These are phyloP conservation scores for Siniperca obscura DNA, from an alignment of 2,797 vertebrate species.

Conservation along the genomic window DNA sequence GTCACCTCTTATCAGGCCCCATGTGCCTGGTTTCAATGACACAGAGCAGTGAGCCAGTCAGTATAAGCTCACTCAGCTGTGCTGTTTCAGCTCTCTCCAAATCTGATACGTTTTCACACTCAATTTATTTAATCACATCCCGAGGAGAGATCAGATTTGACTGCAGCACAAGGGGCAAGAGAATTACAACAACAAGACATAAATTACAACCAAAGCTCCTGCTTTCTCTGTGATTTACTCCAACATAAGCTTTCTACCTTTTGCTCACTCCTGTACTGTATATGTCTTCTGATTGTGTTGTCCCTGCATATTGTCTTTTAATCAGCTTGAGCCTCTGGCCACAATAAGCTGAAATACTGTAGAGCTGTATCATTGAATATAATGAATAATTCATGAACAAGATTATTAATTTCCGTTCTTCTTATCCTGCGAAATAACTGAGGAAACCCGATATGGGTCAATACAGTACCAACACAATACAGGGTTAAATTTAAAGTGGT, in stretches of 20 bases:
- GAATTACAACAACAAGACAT: background rate
- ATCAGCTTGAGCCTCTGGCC: background rate
- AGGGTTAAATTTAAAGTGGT: too few relatives aligned
- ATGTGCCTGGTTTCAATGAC: conserved; percentile 27
- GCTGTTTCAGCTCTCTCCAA: conserved; percentile 54
- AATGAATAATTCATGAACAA: background rate
- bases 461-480: background rate
- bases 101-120: conserved; percentile 67
- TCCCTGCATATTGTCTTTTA: background rate
- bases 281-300: background rate
- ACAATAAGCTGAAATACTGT: background rate
- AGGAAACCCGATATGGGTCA: background rate
- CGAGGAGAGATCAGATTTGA: conserved; percentile 24
- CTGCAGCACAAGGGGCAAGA: conserved; percentile 15
- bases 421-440: background rate
- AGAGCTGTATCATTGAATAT: background rate
- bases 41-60: conserved; percentile 46
- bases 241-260: background rate
- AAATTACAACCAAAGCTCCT: background rate
- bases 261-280: background rate
- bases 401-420: background rate
- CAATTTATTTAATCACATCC: conserved; percentile 61
- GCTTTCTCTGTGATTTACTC: background rate
- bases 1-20: conserved; percentile 43
- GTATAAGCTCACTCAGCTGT: conserved; percentile 44